Conservation (phyloP, 1,140 invertebrate genomes). For the Tribolium madens region DNA sequence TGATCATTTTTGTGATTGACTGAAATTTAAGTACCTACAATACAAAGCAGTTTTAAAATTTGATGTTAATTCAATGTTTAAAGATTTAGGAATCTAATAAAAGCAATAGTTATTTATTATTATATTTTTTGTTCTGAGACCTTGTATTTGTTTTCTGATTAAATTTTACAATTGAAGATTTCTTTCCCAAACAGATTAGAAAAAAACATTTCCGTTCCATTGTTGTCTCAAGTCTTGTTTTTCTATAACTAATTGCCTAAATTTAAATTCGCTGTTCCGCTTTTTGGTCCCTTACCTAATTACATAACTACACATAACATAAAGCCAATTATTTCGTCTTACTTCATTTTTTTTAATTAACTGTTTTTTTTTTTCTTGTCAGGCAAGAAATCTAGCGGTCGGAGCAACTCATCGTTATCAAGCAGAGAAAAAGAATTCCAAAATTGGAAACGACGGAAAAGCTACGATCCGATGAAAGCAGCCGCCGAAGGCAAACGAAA, state of each 20-base stretch:
- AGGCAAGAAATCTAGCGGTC: constrained; percentile 70
- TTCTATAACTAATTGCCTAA: neutral
- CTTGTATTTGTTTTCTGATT: neutral
- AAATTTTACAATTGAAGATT: neutral
- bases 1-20: too few species aligned
- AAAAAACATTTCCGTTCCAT: neutral
- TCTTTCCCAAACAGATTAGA: neutral
- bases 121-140: too few species aligned
- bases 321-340: too few species aligned
- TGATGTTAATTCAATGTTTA: too few species aligned
- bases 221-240: neutral
- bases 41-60: too few species aligned
- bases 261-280: neutral
- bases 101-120: too few species aligned
- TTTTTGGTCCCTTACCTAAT: neutral
- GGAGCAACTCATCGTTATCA: constrained; percentile 75
- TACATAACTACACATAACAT: neutral
- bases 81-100: too few species aligned
- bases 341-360: too few species aligned
- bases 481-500: constrained; percentile 83
- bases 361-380: constrained; percentile 59
- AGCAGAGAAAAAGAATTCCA: constrained; percentile 86
- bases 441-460: constrained; percentile 92
- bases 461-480: constrained; percentile 90
- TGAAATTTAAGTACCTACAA: too few species aligned